Conservation (phyloP, 2,113 vertebrate species). For the Hucho hucho region DNA sequence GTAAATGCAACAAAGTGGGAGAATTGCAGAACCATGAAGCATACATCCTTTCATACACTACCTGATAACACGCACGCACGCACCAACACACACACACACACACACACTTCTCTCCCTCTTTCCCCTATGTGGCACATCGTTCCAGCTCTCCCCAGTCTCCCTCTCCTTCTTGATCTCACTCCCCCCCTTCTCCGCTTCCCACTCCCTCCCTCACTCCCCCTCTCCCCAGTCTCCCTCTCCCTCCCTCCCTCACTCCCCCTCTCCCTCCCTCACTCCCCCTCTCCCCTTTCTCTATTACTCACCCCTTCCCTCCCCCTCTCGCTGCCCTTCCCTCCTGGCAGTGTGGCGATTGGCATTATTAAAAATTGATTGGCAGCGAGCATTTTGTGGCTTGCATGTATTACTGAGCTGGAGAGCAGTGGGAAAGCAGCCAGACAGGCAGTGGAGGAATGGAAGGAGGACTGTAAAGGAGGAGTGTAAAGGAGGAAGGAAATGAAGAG, state of each 20-base stretch:
- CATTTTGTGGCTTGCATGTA: slow-evolving; percentile 66
- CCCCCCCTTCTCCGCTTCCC: not conserved
- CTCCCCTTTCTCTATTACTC: not conserved
- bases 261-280: not conserved
- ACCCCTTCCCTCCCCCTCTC: slow-evolving; percentile 33
- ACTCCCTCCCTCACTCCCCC: no score
- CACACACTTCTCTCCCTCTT: not conserved
- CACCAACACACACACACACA: not conserved
- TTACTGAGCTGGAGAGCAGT: slow-evolving; percentile 60
- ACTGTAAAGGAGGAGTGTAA: no score
- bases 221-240: not conserved
- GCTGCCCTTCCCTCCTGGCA: slow-evolving; percentile 43
- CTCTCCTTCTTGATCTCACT: not conserved
- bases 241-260: not conserved
- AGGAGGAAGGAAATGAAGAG: no score
- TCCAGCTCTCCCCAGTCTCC: not conserved
- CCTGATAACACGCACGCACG: not conserved
- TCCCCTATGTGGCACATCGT: no score
- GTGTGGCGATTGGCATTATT: slow-evolving; percentile 78
- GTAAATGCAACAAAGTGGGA: no score
- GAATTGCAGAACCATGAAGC: no score
- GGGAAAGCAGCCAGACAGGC: slow-evolving; percentile 61
- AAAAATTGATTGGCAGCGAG: slow-evolving; percentile 78
- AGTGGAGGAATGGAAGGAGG: not conserved
- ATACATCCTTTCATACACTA: no score